Evolutionary conservation across 2,797 vertebrate genomes (phyloP), one percentile per base, ranked within the genome.

Genomic region (Manis crassicaudata): DNA sequence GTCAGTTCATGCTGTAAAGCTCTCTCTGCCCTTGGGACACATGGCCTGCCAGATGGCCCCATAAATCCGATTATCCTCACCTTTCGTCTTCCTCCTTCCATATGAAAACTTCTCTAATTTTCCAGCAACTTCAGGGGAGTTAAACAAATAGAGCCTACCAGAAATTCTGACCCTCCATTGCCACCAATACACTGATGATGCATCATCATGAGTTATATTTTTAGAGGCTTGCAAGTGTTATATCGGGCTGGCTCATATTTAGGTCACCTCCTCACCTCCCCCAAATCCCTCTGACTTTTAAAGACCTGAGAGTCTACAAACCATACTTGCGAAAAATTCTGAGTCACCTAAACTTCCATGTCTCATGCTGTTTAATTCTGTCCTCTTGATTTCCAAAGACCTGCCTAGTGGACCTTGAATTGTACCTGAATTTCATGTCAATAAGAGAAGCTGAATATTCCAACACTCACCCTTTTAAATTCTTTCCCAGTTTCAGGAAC

Each of bases 211-310:
- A 84, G 87, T 95, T 94, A 8, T 79, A 94, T 93, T 92, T 97
- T 97, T 95, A 96, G 88, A 96, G 92, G 82, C 75, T 65, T 65
- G 75, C 27, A 62, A 65, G n/a, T 89, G 80, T 92, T 94, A 81
- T 56, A 54, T 79, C 88, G 89, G 46, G 84, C 43, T 73, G 21
- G 40, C 54, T 81, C 43, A 37, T 58, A 73, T 94, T 95, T 88
- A 95, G 94, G 83, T 79, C 90, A 89, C 76, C 65, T 80, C 58
- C 37, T 46, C 40, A 77, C 10, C 32, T 88, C n/a, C 43, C 35
- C n/a, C 62, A 52, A 88, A 77, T 43, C 7, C 18, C 62, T 93
- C 84, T 84, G 77, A 65, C 81, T 81, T 86, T 84, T n/a, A 43
- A 95, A 81, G 88, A 52, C 7, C 20, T 82, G 80, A 94, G 70